A percentile compares a stretch with the other conserved stretches of the same genome.
These are phyloP conservation scores for Hippopotamyrus pictus DNA, from an alignment of 2,797 vertebrate species.

Conservation along the genomic window DNA sequence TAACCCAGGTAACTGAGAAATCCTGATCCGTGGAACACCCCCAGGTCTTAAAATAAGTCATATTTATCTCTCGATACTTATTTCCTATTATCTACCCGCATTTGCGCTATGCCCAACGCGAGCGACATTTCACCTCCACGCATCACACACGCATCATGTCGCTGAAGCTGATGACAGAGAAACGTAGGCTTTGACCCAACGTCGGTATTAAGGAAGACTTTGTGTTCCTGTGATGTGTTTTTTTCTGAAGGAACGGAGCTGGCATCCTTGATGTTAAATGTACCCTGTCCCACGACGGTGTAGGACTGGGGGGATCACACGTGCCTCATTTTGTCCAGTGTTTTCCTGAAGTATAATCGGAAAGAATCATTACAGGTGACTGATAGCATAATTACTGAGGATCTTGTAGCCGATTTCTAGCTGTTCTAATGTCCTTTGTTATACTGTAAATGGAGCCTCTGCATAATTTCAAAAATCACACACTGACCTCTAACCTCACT, in stretches of 20 bases:
- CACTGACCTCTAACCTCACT: neutral
- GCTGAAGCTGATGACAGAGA: neutral
- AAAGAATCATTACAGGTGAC: neutral
- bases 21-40: neutral
- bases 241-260: neutral
- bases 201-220: neutral
- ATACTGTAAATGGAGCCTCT: neutral
- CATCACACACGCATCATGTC: neutral
- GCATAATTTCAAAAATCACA: neutral
- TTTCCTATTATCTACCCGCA: neutral
- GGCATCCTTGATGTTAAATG: neutral
- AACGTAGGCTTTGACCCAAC: neutral
- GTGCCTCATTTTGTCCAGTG: neutral
- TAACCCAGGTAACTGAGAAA: neutral
- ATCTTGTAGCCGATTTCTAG: neutral
- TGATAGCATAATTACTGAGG: neutral
- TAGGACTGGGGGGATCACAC: neutral
- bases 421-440: neutral
- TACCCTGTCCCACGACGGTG: neutral
- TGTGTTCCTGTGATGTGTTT: neutral
- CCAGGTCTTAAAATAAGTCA: neutral
- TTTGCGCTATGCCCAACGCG: neutral
- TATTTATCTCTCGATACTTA: neutral
- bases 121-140: neutral
- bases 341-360: neutral